Base-by-base conservation (phyloP, 2,888 invertebrate species). In the Ganaspis brasiliensis region DNA sequence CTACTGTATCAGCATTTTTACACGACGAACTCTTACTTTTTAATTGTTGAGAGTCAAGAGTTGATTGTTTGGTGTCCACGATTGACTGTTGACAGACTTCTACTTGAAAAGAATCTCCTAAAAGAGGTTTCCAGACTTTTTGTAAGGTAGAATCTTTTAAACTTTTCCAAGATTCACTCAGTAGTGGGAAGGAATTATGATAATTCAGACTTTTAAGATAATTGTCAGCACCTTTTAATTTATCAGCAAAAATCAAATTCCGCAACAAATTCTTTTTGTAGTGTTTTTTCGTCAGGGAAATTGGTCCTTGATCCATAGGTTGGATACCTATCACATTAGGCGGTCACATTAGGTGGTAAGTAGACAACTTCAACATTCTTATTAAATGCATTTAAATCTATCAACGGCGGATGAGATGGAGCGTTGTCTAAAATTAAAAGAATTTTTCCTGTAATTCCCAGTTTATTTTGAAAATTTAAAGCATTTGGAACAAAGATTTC, bases 301-400 rank as follows among this genome's bases (percentile, higher is more conserved):
- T 59, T 31, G 14, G 6, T 31, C 59, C 59, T 59, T 59, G 59
- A 31, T 59, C 31, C 59, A 59, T 31, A 3, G 59, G 59, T 31
- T 59, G 59, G 5, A 59, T 31, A 6, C 3, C 31, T 6, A 6
- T 31, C 31, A 31, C 31, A 31, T 31, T 31, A 31, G 1, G 59
- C 14, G 10, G 31, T 59, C 10, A 24, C 57, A 0, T 24, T 57
- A 0, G 26, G 57, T 14, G 57, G 57, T 14, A 57, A 24, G 14
- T 9, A 26, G 6, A 57, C 24, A 12, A 57, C 24, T 24, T 24
- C 24, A 24, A 57, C 2, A 14, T 57, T 57, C 5, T 24, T 24
- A 24, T 57, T 57, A 10, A 57, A 24, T 24, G 57, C 10, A 9
- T 57, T 57, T 6, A 57, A 24, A 1, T 57, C 24, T 14, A 24